These are phyloP conservation scores for Eriocheir sinensis DNA, from an alignment of 1,140 invertebrate genomes.

Conservation along the genomic window DNA sequence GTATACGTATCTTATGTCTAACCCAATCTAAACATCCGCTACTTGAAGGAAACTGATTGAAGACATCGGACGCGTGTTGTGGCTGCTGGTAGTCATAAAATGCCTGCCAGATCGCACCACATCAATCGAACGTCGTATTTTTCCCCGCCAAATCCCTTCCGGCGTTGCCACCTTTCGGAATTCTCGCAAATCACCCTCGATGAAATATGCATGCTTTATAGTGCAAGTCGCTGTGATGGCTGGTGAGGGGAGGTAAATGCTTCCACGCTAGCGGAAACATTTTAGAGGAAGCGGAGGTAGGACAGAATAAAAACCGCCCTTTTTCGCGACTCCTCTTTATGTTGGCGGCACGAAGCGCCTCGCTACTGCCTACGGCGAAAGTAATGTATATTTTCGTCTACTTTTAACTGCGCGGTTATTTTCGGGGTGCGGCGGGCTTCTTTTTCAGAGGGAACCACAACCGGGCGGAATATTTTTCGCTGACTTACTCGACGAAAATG, in stretches of 20 bases:
- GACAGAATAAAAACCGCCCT: too few relatives aligned
- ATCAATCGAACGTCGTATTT: conserved; percentile 58
- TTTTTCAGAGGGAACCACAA: too few relatives aligned
- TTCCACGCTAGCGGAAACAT: too few relatives aligned
- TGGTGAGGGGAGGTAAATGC: neutral
- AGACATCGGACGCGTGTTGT: neutral
- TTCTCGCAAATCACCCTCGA: neutral
- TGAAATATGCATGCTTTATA: neutral
- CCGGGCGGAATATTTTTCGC: too few relatives aligned
- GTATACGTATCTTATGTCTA: neutral
- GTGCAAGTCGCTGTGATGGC: neutral
- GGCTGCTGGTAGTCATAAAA: neutral
- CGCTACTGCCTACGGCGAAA: too few relatives aligned
- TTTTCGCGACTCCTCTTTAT: neutral
- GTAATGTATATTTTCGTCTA: too few relatives aligned
- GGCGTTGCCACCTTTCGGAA: conserved; percentile 8
- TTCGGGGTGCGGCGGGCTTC: neutral
- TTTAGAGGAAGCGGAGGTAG: too few relatives aligned
- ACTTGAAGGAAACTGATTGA: neutral
- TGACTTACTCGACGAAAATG: too few relatives aligned
- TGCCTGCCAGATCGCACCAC: conserved; percentile 27
- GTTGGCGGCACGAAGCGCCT: neutral
- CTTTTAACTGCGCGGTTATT: neutral
- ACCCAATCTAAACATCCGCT: neutral
- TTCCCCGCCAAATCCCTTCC: conserved; percentile 33